These are phyloP conservation scores for Smithornis capensis DNA, from an alignment of 2,113 vertebrate genomes.

Conservation along the genomic window DNA sequence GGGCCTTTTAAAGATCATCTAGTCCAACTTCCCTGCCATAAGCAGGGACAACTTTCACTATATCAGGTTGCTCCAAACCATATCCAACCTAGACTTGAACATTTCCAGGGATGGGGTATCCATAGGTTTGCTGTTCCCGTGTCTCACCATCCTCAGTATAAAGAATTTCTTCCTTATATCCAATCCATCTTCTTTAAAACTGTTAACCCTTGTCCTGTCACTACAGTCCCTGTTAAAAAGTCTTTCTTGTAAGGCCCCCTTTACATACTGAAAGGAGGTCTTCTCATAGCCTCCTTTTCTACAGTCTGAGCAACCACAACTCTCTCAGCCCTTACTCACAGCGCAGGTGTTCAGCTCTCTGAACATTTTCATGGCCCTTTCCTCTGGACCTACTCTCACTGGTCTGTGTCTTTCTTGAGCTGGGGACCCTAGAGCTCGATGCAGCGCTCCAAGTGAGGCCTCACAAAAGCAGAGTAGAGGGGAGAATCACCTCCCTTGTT, in stretches of 20 bases:
- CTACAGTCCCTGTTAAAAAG: not conserved
- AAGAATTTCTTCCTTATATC: not conserved
- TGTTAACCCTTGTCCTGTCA: not conserved
- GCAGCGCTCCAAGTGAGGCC: not conserved
- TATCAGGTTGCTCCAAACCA: not conserved
- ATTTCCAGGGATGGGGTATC: not conserved
- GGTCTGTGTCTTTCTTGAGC: not conserved
- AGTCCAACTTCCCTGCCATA: not conserved
- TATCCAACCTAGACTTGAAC: not conserved
- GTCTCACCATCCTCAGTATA: not conserved
- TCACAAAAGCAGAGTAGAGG: not conserved
- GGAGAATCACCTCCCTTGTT: rapidly evolving
- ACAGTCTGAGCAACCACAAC: not conserved
- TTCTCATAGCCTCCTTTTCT: not conserved
- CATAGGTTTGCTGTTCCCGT: not conserved
- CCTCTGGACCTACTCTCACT: not conserved
- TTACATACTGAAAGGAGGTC: not conserved
- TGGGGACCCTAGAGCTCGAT: not conserved
- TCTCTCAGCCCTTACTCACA: not conserved
- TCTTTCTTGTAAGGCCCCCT: not conserved
- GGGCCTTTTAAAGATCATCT: not conserved
- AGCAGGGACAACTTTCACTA: not conserved
- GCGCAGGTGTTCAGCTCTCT: not conserved
- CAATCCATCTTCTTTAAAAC: not conserved
- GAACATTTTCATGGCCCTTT: not conserved